Evolutionary conservation across 2,797 vertebrate species (phyloP), one percentile per base, ranked within the genome.

Genomic region (Brachymystax lenok): DNA sequence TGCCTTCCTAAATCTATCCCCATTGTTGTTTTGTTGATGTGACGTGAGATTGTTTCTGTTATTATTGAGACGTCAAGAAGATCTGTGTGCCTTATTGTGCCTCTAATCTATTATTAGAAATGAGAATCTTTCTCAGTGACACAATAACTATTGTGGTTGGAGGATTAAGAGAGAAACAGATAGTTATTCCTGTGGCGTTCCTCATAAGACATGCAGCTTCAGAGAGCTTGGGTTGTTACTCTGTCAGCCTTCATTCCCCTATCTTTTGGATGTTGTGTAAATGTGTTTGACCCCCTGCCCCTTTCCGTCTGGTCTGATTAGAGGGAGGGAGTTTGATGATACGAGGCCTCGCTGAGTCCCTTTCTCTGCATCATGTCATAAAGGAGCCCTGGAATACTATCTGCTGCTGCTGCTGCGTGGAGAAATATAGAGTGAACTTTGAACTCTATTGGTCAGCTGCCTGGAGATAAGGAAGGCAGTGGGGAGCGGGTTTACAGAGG

Each of bases 401-500:
- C 16, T 28, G 27, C 79, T 75, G 80, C 79, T 75, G 80, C 51
- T 82, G 74, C 63, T 61, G 21, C 30, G 46, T 70, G 30, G 24
- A 16, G 77, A 79, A 71, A 72, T 30, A 28, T 28, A 78, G 79
- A 74, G 61, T 81, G 89, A 88, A 90, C 90, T 91, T 92, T 90
- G 86, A 88, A 86, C 89, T 78, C 50, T 80, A 5, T 61, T 40
- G 69, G 82, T 91, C 88, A 91, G 89, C 84, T 93, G 90, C 93
- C 83, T 59, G 56, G 56, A 77, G 76, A 82, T 84, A 86, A 74
- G 54, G 51, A 30, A 24, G 74, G 46, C 2, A 33, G 59, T 70
- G 75, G 66, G 74, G 40, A 24, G 6, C 46, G 4, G 52, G 28
- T 13, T 19, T 33, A 54, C 35, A 74, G 40, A 54, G 35, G 40